Base-by-base conservation (phyloP, 2,888 invertebrate genomes). In the Tricholauxania praeusta region DNA sequence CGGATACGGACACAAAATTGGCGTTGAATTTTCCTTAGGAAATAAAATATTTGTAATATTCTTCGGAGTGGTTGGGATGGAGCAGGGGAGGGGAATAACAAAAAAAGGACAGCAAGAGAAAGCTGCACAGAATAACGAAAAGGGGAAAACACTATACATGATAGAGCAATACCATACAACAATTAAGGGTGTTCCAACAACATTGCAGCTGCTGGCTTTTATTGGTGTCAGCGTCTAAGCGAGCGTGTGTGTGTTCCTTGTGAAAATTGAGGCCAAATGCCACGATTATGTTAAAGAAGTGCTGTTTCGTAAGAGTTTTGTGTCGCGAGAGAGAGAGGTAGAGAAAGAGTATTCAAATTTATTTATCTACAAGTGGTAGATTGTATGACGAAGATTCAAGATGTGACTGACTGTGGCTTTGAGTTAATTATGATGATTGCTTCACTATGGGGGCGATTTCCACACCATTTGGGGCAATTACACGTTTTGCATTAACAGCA, bases 211-310 rank as follows among this genome's bases (percentile, higher is more conserved):
- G 17, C 39, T 32, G 22, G 19, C 39, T 39, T 62, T 62, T 62
- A 39, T 15, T 14, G 19, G 51, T 14, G 12, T 49, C 49, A 17
- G 51, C 22, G 64, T 48, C 19, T 49, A 28, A 17, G 2, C 4
- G 48, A 17, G 19, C 19, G 51, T 22, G 22, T 15, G 7, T 49
- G 12, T 22, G 22, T 49, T 19, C 15, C 12, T 19, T 8, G 63
- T 62, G 51, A 49, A 39, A 39, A 64, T 51, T 64, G 64, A 64
- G 64, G 64, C 64, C 64, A 64, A 64, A 64, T 64, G 64, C 22
- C 64, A 64, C 64, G 64, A 64, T 64, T 64, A 64, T 64, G 64
- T 51, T 64, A 51, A 49, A 19, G 64, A 51, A 64, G 64, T 64
- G 39, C 10, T 39, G 39, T 39, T 39, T 39, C 10, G 39, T 39